Percentiles rank a stretch among this genome's conserved stretches.
These are phyloP conservation scores for Cladopsammia gracilis DNA, from an alignment of 64 coral and sea anemone species.

Conservation along the genomic window DNA sequence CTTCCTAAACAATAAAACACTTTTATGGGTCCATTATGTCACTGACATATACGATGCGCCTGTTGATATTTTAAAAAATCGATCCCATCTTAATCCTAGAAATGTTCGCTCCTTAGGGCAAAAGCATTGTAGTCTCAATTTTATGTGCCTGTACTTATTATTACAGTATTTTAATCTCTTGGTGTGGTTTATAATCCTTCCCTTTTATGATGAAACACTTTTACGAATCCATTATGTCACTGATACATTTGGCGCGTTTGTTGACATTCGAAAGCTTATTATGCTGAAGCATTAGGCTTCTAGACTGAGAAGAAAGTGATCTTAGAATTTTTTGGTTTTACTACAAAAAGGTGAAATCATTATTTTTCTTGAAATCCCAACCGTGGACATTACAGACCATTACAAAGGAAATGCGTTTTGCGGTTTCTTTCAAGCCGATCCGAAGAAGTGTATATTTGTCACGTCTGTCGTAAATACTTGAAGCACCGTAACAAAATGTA, in stretches of 20 bases:
- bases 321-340: neutral
- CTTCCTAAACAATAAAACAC: slow-evolving; percentile 22
- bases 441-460: neutral
- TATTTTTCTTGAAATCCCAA: neutral
- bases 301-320: too few species aligned
- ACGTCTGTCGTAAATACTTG: neutral
- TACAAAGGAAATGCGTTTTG: slow-evolving; percentile 30
- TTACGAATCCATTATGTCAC: neutral
- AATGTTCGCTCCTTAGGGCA: neutral
- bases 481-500: neutral
- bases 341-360: slow-evolving; percentile 3
- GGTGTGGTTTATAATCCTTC: slow-evolving; percentile 23
- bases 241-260: neutral
- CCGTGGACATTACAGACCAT: neutral
- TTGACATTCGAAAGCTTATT: neutral
- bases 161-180: neutral
- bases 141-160: neutral
- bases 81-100: neutral
- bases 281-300: neutral
- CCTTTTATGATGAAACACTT: neutral
- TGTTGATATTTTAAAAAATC: neutral
- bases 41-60: slow-evolving; percentile 2
- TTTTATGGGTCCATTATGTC: slow-evolving; percentile 45
- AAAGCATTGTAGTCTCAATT: neutral
- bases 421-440: neutral